Conservation (phyloP, 2,797 vertebrate species). For the Rhinichthys osculus region DNA sequence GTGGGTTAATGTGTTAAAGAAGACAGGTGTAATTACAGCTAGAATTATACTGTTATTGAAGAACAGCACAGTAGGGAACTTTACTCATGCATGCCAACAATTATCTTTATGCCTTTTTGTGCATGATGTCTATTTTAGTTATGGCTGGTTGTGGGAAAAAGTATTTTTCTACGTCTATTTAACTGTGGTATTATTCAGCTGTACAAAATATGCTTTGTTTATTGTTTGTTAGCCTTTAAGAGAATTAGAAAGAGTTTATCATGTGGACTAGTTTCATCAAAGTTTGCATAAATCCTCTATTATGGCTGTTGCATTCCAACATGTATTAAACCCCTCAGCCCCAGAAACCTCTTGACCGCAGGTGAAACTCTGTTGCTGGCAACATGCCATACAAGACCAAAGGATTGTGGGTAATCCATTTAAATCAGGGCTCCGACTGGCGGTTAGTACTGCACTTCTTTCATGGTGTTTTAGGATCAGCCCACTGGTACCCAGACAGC, state of each 20-base stretch:
- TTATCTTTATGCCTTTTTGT: not conserved
- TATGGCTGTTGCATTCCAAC: not conserved
- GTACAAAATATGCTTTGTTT: not conserved
- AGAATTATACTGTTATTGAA: not conserved
- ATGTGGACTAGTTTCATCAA: not conserved
- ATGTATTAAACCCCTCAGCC: not conserved
- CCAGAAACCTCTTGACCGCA: not conserved
- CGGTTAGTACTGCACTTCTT: not conserved
- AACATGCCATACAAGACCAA: not conserved
- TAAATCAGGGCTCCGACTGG: slow-evolving; percentile 38
- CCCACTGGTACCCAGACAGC: not conserved
- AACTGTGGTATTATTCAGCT: slow-evolving; percentile 2
- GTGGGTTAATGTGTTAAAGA: slow-evolving; percentile 23
- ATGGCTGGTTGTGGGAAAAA: not conserved
- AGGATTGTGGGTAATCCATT: slow-evolving; percentile 46
- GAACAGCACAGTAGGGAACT: not conserved
- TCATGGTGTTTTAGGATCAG: not conserved
- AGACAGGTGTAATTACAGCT: not conserved
- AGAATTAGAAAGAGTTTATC: not conserved
- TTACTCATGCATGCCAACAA: not conserved
- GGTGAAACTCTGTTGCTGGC: not conserved
- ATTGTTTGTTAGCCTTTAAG: not conserved
- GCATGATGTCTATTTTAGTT: slow-evolving; percentile 1
- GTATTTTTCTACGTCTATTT: not conserved
- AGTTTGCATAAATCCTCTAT: not conserved